Base-by-base conservation (phyloP, 2,888 invertebrate species). In the Fabriciana adippe region DNA sequence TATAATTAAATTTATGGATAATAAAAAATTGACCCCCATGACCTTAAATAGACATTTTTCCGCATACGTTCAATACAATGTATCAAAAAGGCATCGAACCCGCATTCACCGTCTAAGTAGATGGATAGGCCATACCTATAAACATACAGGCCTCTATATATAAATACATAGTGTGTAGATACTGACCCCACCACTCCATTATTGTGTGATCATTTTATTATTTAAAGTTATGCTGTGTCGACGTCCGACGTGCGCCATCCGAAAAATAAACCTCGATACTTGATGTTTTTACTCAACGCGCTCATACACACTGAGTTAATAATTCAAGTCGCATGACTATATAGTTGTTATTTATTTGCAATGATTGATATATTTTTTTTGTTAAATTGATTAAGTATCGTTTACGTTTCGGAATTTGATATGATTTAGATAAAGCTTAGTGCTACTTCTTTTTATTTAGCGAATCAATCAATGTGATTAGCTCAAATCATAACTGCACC, bases 131-230 rank as follows among this genome's bases (percentile, higher is more conserved):
- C 26, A 26, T 26, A 3, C 26, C 4, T 3, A 26, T 4, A 26
- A 26, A 26, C 26, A 26, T 26, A 26, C 4, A 26, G 15, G 14
- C 15, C 15, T n/a, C 13, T 11, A 45, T 50, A 50, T 50, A 50
- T 18, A 18, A 1, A 57, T 18, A 14, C 26, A 26, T 18, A 11
- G 47, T 47, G 59, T 26, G n/a, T 48, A 59, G 59, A 59, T 48
- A 59, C 45, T n/a, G 26, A n/a, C 16, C 59, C 21, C 57, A 21
- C 57, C 59, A 8, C n/a, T 11, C 47, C 47, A 59, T 59, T 59
- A 57, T 59, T 59, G 1, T 48, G 31, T 48, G 59, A 59, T 48
- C n/a, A 48, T 59, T 59, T 48, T 59, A 59, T 48, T 59, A 59
- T 59, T 59, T 59, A 59, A 59, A 48, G n/a, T 59, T 59, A 48